Base-by-base conservation (phyloP, 2,113 vertebrate genomes). In the Petaurus breviceps region DNA sequence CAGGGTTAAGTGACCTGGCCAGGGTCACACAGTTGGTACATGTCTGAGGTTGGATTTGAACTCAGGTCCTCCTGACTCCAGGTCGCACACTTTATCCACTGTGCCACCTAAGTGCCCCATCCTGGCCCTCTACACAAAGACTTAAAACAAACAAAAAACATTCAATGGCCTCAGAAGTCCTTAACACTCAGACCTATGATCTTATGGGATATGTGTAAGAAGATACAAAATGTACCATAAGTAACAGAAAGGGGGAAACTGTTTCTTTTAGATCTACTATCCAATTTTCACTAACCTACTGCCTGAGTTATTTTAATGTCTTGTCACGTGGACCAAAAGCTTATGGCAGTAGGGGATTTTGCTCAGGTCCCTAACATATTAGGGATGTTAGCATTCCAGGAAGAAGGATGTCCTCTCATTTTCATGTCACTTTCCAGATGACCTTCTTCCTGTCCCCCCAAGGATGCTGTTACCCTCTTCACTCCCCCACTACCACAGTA, bases 201-300 rank as follows among this genome's bases (percentile, higher is more conserved):
- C 16, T 43, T 84, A 43, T 84, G n/a, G 68, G 5, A 43, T 43
- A 14, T 7, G 96, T 93, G 96, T 89, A 91, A 97, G 52, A 49
- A 84, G 16, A 84, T 92, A 94, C 53, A 54, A 68, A 91, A 50
- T 90, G 94, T 95, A 46, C 54, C 94, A 95, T 96, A 92, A 52
- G 61, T 84, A 89, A 93, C 93, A 92, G 90, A 51, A 55, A 89
- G 84, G 31, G 55, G 68, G 92, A 95, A 61, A 28, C 94, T 95
- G 46, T 95, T 96, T 90, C 90, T 90, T 90, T 94, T 97, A 68
- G 95, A 96, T 93, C 46, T 53, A 46, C 53, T 94, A 96, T 89
- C 92, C 16, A 53, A 84, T 0, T 8, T 92, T 96, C 95, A 93
- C 94, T 96, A 92, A 92, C 37, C 93, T 77, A 46, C n/a, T 90